Base-by-base conservation (phyloP, 2,888 invertebrate species). In the Ligdia adustata region DNA sequence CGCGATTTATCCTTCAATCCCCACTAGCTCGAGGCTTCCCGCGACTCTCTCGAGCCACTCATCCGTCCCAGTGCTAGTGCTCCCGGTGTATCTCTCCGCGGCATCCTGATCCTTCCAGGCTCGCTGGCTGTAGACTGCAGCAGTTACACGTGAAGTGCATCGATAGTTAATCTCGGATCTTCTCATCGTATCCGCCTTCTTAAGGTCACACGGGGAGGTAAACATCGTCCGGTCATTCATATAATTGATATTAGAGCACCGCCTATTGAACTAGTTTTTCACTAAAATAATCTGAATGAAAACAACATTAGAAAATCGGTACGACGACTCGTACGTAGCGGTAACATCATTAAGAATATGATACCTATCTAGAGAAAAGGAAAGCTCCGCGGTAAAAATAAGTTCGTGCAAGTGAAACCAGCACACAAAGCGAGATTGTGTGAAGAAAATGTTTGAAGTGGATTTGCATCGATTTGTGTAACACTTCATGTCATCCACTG, bases 121-220 rank as follows among this genome's bases (percentile, higher is more conserved):
- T 57, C 48, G 50, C 63, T 66, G 67, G 66, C 65, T 64, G 60
- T n/a, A n/a, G n/a, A n/a, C 57, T 52, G 62, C 57, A 55, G 42
- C 46, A 64, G 66, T n/a, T 22, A 6, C 72, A 72, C 67, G 70
- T 75, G 75, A 53, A 4, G 56, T 62, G 59, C 62, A 74, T 75
- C 76, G 62, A 75, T 75, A 75, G 71, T 62, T 60, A 69, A 63
- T 52, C 69, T 58, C 60, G 61, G 55, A 14, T 20, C 35, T 67
- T 60, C 57, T 72, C 64, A 55, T 60, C 62, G 61, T 67, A 62
- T 66, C 62, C 64, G 63, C 68, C 60, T 66, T 55, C 55, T 72
- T 79, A 83, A 84, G 84, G 81, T 82, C 81, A 72, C 64, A 62
- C 62, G 72, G 71, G 75, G 72, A 86, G 86, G 84, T 85, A 81